A percentile compares a stretch with the other conserved stretches of the same genome.
These are phyloP conservation scores for Lindbergichthys nudifrons DNA, from an alignment of 2,797 vertebrate genomes.

Conservation along the genomic window DNA sequence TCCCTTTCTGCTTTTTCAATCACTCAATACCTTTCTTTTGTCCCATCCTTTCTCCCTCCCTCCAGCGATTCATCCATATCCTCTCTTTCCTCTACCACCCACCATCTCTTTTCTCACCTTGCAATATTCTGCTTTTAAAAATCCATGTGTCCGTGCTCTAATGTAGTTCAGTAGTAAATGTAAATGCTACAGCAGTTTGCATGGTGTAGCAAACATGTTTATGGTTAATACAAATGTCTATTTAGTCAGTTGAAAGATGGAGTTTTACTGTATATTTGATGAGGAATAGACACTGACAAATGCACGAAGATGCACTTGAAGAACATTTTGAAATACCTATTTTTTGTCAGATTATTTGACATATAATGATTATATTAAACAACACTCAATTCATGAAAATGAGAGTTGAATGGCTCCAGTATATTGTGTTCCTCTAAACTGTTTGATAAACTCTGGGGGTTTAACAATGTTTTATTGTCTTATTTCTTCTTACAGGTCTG, in stretches of 20 bases:
- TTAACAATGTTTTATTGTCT: background rate
- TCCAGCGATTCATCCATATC: conserved; percentile 11
- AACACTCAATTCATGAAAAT: background rate
- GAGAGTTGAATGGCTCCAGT: background rate
- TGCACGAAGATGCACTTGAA: background rate
- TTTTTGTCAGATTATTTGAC: background rate
- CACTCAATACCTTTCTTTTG: conserved; percentile 4
- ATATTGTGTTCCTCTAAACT: background rate
- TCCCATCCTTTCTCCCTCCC: conserved; percentile 11
- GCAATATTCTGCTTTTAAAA: background rate
- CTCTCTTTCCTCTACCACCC: background rate
- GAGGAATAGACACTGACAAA: background rate
- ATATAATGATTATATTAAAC: too few relatives aligned
- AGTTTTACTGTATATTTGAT: background rate
- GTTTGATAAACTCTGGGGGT: background rate
- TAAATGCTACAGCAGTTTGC: background rate
- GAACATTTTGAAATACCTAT: background rate
- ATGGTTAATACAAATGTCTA: background rate
- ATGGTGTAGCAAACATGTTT: background rate
- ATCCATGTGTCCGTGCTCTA: background rate
- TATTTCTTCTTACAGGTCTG: conserved; percentile 82
- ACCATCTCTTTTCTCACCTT: conserved; percentile 6
- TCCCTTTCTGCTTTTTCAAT: conserved; percentile 25
- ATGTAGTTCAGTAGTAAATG: background rate
- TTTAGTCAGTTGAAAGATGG: background rate